phyloP scores from a whole-genome alignment of 2,888 invertebrate species.

The Halictus quadricinctus region DNA sequence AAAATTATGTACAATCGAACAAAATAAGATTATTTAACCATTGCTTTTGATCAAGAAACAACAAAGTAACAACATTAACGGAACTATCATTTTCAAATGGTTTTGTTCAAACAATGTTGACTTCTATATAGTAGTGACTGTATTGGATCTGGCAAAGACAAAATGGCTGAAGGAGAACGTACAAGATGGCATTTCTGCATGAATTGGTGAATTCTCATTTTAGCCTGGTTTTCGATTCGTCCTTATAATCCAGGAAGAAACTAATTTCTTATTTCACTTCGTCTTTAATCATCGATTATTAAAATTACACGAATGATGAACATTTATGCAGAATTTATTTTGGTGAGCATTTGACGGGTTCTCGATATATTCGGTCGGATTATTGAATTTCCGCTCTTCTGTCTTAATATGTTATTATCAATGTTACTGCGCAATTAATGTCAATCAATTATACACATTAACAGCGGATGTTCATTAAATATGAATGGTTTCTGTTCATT shows the following conservation, averaged over 20 bases:
- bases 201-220: not conserved
- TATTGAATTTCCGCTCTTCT: not conserved
- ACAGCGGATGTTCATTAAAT: not conserved
- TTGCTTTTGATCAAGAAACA: too few species aligned
- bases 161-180: not conserved
- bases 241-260: not conserved
- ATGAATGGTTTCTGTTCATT: not conserved
- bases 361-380: not conserved
- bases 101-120: too few species aligned
- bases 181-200: not conserved
- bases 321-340: not conserved
- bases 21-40: not conserved
- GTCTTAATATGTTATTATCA: not conserved
- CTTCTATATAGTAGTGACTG: too few species aligned
- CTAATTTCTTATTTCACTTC: not conserved
- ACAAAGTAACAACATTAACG: too few species aligned
- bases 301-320: not conserved
- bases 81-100: too few species aligned
- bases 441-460: not conserved
- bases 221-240: not conserved
- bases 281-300: not conserved
- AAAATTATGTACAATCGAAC: not conserved
- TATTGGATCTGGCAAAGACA: not conserved
- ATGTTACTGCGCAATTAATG: not conserved
- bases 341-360: not conserved